Base-by-base conservation (phyloP, 2,888 invertebrate species). In the Fragum sueziense region DNA sequence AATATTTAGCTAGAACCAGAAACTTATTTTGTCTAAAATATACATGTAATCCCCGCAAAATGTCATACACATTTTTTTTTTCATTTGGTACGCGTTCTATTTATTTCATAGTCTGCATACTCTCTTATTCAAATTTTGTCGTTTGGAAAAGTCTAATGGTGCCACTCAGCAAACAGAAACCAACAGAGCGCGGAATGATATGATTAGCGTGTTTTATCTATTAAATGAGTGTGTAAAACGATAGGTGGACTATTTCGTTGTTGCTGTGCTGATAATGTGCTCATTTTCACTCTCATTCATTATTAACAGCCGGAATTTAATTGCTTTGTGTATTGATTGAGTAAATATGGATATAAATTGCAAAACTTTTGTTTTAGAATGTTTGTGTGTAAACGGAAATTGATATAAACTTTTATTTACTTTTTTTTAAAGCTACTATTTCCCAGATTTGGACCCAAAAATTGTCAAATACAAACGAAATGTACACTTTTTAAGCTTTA, bases 121-220 rank as follows among this genome's bases (percentile, higher is more conserved):
- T n/a, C n/a, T n/a, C n/a, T n/a, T n/a, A n/a, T n/a, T n/a, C n/a
- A n/a, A n/a, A n/a, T n/a, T n/a, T n/a, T n/a, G n/a, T n/a, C n/a
- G n/a, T n/a, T n/a, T n/a, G n/a, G n/a, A n/a, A n/a, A n/a, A n/a
- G n/a, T n/a, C n/a, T n/a, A n/a, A n/a, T 47, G 6, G 2, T 47
- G 47, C 47, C 17, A 20, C n/a, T n/a, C 20, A n/a, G 47, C n/a
- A 20, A 17, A n/a, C 47, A 47, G 47, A 47, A 47, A 47, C 20
- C 47, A 57, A 57, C 29, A 27, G 57, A 57, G 57, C 57, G 57
- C 57, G 57, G 2, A 25, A 25, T 25, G 57, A 57, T 47, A 47
- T 14, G 47, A 47, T 47, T 47, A 47, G 47, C 47, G 47, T 47
- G 47, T 47, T 47, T 47, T 47, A 47, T 47, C 47, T 47, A n/a